These are phyloP conservation scores for Andrena dorsata DNA, from an alignment of 2,888 invertebrate genomes.

Conservation along the genomic window DNA sequence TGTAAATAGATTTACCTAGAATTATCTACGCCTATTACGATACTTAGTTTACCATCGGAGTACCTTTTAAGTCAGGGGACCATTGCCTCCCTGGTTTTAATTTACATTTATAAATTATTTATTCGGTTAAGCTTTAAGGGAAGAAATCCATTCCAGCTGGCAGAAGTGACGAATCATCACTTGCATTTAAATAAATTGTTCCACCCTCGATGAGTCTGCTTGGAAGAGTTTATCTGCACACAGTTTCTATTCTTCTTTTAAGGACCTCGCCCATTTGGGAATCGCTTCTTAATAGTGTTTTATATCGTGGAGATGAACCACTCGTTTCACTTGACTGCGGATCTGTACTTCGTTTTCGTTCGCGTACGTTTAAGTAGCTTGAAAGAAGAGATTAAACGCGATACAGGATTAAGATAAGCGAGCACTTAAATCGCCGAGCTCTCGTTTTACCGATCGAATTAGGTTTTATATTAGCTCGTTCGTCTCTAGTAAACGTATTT, in stretches of 20 bases:
- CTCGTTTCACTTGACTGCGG: slow-evolving; percentile 53
- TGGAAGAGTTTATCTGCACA: neutral
- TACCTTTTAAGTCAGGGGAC: too few relatives aligned
- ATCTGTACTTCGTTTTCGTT: slow-evolving; percentile 56
- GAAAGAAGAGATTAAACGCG: slow-evolving; percentile 3
- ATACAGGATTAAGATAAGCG: neutral
- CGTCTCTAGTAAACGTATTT: slow-evolving; percentile 6
- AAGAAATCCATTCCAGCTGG: neutral
- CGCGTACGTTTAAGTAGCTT: slow-evolving; percentile 31
- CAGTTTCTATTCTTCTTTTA: neutral
- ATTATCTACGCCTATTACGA: too few relatives aligned
- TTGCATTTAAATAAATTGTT: neutral
- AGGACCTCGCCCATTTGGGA: neutral
- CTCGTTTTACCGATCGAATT: neutral
- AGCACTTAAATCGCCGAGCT: neutral
- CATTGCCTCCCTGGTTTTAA: neutral
- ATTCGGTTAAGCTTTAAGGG: neutral
- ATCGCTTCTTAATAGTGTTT: slow-evolving; percentile 21
- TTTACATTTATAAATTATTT: slow-evolving; percentile 8
- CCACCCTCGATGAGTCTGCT: neutral
- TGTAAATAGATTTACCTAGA: slow-evolving; percentile 1
- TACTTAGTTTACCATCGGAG: too few relatives aligned
- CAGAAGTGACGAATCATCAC: neutral
- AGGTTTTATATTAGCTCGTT: slow-evolving; percentile 13
- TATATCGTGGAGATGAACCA: slow-evolving; percentile 29